Evolutionary conservation across 2,113 vertebrate genomes (phyloP).

Genomic region (Labeo rohita): DNA sequence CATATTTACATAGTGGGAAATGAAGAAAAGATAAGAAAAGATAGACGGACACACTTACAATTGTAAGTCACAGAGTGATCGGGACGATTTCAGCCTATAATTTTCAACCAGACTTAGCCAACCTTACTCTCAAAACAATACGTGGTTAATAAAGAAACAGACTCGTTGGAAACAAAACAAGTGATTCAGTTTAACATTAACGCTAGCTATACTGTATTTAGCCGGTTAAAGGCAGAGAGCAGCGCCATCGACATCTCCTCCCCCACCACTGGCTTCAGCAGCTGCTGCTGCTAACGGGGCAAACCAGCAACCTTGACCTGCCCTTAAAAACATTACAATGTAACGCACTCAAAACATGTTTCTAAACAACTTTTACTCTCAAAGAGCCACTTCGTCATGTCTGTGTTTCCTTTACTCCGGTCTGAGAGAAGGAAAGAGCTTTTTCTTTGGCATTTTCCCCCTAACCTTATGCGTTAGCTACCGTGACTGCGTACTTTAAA

Average conservation of each 20-base stretch:
- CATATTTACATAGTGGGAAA: background rate
- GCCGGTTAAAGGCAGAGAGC: background rate
- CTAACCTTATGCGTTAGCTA: background rate
- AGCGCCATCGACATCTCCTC: constrained; percentile 8
- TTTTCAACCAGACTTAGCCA: background rate
- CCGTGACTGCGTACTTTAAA: constrained; percentile 18
- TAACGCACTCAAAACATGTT: background rate
- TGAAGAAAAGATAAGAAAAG: constrained; percentile 13
- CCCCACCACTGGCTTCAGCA: constrained; percentile 19
- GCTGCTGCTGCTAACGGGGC: constrained; percentile 37
- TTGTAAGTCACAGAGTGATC: background rate
- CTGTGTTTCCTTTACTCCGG: background rate
- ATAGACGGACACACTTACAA: background rate
- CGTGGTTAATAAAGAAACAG: background rate
- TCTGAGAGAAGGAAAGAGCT: background rate
- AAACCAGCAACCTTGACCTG: constrained; percentile 43
- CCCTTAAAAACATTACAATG: constrained; percentile 31
- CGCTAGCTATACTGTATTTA: background rate
- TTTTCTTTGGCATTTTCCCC: background rate
- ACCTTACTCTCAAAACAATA: background rate
- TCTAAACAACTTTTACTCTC: background rate
- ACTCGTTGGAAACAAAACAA: background rate
- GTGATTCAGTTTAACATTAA: background rate
- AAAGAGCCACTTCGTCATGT: background rate
- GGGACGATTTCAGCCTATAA: background rate